These are phyloP conservation scores for Megaleporinus macrocephalus DNA, from an alignment of 2,113 vertebrate genomes.

Conservation along the genomic window DNA sequence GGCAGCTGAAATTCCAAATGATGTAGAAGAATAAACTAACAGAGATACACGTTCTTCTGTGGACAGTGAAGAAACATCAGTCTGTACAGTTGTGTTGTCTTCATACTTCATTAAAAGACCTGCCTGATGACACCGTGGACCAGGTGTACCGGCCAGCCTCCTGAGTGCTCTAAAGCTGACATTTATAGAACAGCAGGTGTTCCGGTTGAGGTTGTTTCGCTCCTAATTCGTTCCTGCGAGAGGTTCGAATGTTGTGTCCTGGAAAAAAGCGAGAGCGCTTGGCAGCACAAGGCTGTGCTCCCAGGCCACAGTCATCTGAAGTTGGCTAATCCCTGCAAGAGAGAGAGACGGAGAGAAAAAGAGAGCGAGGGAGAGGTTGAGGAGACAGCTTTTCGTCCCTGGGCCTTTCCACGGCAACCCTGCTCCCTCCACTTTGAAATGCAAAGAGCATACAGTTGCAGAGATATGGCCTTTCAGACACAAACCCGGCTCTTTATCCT, in stretches of 20 bases:
- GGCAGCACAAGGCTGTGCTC: constrained; percentile 6
- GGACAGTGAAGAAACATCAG: too few species aligned
- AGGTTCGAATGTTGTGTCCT: constrained; percentile 45
- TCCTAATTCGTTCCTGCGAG: constrained; percentile 36
- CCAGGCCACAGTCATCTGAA: constrained; percentile 32
- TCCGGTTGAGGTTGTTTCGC: constrained; percentile 49
- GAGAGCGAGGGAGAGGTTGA: constrained; percentile 1
- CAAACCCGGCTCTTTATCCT: constrained; percentile 40
- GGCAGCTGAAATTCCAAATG: too few species aligned
- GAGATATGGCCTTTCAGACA: constrained; percentile 68
- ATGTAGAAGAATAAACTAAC: too few species aligned
- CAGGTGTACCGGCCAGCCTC: constrained; percentile 2
- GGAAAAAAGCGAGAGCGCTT: constrained; percentile 19
- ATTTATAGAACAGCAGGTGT: constrained; percentile 65
- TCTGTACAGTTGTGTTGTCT: neutral
- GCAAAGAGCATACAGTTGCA: constrained; percentile 62
- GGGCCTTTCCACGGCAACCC: constrained; percentile 18
- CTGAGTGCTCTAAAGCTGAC: constrained; percentile 38
- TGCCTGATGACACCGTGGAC: neutral
- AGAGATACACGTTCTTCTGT: too few species aligned
- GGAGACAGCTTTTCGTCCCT: constrained; percentile 11
- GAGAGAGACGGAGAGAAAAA: neutral
- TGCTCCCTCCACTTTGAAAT: constrained; percentile 65
- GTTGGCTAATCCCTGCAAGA: constrained; percentile 32
- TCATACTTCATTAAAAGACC: neutral